Percentiles rank a stretch among this genome's conserved stretches.
Evolutionary conservation across 2,797 vertebrate species (phyloP).

Genomic region (Psittacula derbiana): DNA sequence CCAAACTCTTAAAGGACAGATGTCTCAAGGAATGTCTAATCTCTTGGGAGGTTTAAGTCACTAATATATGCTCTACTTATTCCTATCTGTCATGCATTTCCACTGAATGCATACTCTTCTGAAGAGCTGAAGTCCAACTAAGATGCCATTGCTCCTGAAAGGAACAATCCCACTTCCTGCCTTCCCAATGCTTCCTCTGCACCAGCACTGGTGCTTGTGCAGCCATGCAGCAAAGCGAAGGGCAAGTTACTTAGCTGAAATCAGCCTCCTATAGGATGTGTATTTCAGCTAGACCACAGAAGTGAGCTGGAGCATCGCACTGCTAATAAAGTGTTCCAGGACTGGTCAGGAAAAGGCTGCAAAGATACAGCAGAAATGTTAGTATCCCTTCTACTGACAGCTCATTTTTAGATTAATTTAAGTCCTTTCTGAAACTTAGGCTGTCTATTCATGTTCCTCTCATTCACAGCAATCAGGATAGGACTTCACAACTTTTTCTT

Average conservation of each 20-base stretch:
- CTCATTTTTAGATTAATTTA: background rate
- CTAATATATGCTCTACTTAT: background rate
- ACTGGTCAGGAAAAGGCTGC: background rate
- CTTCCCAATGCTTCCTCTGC: background rate
- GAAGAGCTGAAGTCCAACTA: background rate
- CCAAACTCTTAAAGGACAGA: background rate
- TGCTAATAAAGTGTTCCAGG: background rate
- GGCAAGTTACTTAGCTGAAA: background rate
- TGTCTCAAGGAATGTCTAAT: background rate
- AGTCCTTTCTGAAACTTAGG: background rate
- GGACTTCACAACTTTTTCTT: background rate
- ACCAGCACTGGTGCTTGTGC: background rate
- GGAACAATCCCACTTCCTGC: background rate
- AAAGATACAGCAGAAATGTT: background rate
- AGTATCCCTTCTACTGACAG: background rate
- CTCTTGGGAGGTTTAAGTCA: slow-evolving; percentile 8
- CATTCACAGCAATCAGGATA: background rate
- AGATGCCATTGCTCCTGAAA: background rate
- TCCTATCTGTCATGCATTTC: background rate
- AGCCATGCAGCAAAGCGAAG: background rate
- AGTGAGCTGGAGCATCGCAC: background rate
- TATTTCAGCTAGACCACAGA: background rate
- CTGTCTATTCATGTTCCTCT: background rate
- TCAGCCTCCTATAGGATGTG: background rate
- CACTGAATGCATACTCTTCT: fast-evolving